Evolutionary conservation across 1,140 invertebrate genomes (phyloP), one percentile per base, ranked within the genome.

Genomic region (Oreohelix idahoensis): DNA sequence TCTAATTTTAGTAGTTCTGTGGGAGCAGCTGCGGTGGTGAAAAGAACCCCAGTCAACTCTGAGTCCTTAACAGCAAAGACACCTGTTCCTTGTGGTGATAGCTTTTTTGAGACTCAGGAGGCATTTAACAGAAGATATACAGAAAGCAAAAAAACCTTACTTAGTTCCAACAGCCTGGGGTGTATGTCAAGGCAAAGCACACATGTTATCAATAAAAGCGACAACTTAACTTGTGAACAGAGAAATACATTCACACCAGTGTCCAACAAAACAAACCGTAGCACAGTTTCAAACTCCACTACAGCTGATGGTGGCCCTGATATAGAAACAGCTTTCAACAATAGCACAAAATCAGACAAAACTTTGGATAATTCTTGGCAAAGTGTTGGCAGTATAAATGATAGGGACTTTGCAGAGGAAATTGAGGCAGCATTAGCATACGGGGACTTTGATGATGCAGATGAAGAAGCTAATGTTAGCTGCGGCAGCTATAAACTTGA

Each of bases 31-130:
- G n/a, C 35, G 11, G 39, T 58, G 29, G 49, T 20, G 29, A 73
- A 15, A 63, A 81, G 20, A 66, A 36, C n/a, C 0, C 20, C 53
- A 0, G 32, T 70, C 0, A 78, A 73, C 32, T 29, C 38, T 42
- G 75, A 51, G 39, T 53, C 70, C 1, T 32, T 58, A n/a, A 36
- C 69, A 53, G 83, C 86, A 23, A 83, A 81, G 11, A 89, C 89
- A 0, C 88, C 88, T 32, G 86, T 90, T 73, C 89, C 90, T 1
- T 90, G 89, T 87, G 90, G 89, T 39, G 89, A 90, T 32, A 90
- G 89, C 71, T 91, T 91, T 82, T 91, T 90, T 87, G 90, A 91
- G 49, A 88, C 86, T 20, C 87, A 88, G 86, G 84, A 85, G 0
- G 87, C 84, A 2, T 87, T 23, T 89, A 51, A 87, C 86, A 53